phyloP scores from a whole-genome alignment of 2,888 invertebrate genomes.

The Bugulina stolonifera region DNA sequence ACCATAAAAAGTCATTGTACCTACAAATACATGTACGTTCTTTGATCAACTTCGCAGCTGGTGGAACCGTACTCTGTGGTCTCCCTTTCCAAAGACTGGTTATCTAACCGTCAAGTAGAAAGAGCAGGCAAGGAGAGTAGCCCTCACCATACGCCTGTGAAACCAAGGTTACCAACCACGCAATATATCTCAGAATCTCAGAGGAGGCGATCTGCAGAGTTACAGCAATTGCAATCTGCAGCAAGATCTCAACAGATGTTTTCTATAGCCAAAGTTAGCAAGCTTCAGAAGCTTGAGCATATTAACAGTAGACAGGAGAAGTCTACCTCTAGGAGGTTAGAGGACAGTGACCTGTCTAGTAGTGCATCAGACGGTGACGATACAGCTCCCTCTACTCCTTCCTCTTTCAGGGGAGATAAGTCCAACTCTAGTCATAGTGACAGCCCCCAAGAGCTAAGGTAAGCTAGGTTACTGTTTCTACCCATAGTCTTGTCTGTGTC shows the following conservation, averaged over 20 bases:
- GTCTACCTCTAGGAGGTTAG: too few species aligned
- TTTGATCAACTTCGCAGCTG: too few species aligned
- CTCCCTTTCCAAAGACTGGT: neutral
- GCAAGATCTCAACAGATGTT: neutral
- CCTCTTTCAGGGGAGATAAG: neutral
- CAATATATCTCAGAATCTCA: conserved; percentile 6
- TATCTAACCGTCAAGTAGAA: too few species aligned
- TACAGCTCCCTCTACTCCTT: neutral
- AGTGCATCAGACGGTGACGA: neutral
- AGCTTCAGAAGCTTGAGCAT: neutral
- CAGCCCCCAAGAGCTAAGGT: too few species aligned
- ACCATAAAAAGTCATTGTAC: too few species aligned
- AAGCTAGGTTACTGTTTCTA: too few species aligned
- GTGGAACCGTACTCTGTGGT: conserved; percentile 7
- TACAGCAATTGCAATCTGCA: neutral
- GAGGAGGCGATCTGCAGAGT: neutral
- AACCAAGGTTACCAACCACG: neutral
- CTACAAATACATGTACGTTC: too few species aligned
- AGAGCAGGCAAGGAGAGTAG: neutral
- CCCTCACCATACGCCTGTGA: neutral
- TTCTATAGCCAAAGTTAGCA: neutral
- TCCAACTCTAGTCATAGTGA: neutral
- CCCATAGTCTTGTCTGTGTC: too few species aligned
- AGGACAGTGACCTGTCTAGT: neutral
- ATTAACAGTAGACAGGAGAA: neutral